Evolutionary conservation across 2,797 vertebrate genomes (phyloP).

Genomic region (Aselliscus stoliczkanus): DNA sequence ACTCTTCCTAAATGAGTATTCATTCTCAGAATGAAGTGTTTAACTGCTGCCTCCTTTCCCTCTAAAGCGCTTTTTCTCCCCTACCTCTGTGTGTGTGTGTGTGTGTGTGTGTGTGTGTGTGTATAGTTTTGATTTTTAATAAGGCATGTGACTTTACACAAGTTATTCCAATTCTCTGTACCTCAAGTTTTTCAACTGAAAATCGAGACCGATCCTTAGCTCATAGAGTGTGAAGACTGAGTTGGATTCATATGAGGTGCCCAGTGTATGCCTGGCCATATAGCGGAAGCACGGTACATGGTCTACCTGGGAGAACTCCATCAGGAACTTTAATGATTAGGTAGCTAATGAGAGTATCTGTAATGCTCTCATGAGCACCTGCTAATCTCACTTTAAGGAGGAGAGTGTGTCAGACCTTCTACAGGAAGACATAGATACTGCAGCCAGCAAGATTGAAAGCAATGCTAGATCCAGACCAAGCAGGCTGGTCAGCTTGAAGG

Average conservation of each 20-base stretch:
- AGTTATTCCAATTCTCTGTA: not conserved
- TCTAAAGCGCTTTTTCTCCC: not conserved
- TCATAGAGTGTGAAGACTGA: not conserved
- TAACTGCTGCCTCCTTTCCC: not conserved
- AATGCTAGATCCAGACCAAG: not conserved
- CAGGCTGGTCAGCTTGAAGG: not conserved
- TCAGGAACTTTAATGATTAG: not conserved
- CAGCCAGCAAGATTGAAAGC: not conserved
- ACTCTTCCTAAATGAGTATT: not conserved
- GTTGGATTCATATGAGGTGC: fast-evolving
- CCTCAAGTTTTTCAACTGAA: not conserved
- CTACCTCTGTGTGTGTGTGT: not conserved
- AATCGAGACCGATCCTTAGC: not conserved
- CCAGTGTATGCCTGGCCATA: too few relatives aligned
- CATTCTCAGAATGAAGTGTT: not conserved
- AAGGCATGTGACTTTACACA: not conserved
- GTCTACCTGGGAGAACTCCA: not conserved
- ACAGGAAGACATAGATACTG: not conserved
- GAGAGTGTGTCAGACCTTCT: not conserved
- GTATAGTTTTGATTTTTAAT: not conserved
- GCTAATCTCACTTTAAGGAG: not conserved
- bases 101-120: not conserved
- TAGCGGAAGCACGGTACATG: not conserved
- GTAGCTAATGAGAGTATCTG: not conserved
- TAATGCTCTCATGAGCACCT: not conserved